Percentiles rank a stretch among this genome's conserved stretches.
Evolutionary conservation across 2,888 invertebrate genomes (phyloP).

Genomic region (Sinelater perroti): DNA sequence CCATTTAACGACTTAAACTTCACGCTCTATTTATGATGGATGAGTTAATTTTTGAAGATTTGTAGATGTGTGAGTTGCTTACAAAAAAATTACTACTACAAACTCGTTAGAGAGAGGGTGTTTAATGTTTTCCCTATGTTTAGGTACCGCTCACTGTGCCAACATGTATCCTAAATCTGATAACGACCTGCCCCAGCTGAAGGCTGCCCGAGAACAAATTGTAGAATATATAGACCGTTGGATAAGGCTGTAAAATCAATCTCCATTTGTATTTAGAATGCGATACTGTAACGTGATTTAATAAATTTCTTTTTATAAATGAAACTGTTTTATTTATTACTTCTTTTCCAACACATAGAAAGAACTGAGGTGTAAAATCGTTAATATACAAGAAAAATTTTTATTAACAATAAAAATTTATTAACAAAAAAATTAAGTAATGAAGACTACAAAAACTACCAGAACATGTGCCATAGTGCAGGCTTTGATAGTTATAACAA

Average conservation of each 20-base stretch:
- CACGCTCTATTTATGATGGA: too few species aligned
- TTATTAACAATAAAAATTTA: too few species aligned
- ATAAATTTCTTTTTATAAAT: neutral
- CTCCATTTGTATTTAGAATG: neutral
- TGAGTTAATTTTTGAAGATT: neutral
- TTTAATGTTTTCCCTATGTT: too few species aligned
- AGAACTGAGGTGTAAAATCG: too few species aligned
- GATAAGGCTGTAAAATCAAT: slow-evolving; percentile 55
- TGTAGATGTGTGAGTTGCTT: neutral
- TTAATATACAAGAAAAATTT: too few species aligned
- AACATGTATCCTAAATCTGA: slow-evolving; percentile 85
- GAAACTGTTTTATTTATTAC: neutral
- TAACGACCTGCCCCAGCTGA: slow-evolving; percentile 73
- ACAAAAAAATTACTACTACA: neutral
- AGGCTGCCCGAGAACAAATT: slow-evolving; percentile 73
- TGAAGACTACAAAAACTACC: too few species aligned
- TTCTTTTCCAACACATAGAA: too few species aligned
- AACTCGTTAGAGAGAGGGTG: neutral
- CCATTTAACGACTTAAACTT: too few species aligned
- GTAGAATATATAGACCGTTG: slow-evolving; percentile 67
- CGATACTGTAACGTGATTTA: too few species aligned
- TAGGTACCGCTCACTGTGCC: slow-evolving; percentile 94
- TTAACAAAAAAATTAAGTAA: too few species aligned
- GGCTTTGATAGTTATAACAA: too few species aligned
- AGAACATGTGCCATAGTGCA: too few species aligned